These are phyloP conservation scores for Asbolus verrucosus DNA, from an alignment of 1,140 invertebrate genomes.

Conservation along the genomic window DNA sequence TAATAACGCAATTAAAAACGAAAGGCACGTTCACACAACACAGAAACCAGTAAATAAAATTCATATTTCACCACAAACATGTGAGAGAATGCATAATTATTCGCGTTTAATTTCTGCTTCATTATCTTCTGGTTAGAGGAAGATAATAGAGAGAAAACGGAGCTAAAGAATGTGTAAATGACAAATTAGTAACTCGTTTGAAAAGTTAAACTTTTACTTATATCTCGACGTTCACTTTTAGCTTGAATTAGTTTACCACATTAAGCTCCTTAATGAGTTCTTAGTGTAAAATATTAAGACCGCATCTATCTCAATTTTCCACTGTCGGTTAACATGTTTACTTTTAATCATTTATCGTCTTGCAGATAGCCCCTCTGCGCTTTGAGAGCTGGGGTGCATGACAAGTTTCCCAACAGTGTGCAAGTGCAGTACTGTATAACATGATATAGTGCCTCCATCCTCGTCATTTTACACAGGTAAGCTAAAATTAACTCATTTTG, in stretches of 20 bases:
- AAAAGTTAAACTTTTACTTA: constrained; percentile 10
- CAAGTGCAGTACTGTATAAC: constrained; percentile 1
- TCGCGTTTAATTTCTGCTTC: background rate
- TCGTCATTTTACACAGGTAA: constrained; percentile 19
- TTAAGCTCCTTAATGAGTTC: constrained; percentile 22
- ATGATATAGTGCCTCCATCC: constrained; percentile 14
- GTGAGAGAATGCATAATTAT: background rate
- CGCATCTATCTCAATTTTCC: too few relatives aligned
- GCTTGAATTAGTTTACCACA: background rate
- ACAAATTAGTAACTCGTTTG: constrained; percentile 13
- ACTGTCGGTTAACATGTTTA: too few relatives aligned
- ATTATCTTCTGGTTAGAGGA: background rate
- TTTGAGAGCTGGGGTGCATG: too few relatives aligned
- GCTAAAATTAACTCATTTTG: background rate
- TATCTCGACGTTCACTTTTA: constrained; percentile 17
- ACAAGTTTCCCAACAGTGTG: background rate
- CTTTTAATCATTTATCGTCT: too few relatives aligned
- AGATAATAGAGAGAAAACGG: background rate
- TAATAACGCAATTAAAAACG: constrained; percentile 15
- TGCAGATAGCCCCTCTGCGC: too few relatives aligned
- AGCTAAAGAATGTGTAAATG: constrained; percentile 17
- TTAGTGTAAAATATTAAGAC: too few relatives aligned
- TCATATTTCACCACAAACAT: constrained; percentile 23
- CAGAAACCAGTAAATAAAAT: too few relatives aligned
- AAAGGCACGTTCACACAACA: constrained; percentile 27